Conservation (phyloP, 2,113 vertebrate species). For the Malurus cyaneus region DNA sequence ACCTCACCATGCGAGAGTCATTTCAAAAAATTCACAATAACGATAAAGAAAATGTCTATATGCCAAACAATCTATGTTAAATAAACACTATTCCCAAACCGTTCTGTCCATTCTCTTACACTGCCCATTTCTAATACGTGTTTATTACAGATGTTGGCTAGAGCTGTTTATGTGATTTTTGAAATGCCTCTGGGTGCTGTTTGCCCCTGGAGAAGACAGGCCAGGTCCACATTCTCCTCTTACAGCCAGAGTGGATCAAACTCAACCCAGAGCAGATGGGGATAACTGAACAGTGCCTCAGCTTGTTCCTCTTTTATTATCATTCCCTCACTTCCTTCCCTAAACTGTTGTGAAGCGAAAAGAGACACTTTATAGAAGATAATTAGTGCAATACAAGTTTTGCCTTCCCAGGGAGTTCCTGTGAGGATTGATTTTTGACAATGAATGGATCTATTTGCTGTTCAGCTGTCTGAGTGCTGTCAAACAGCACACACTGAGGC, state of each 20-base stretch:
- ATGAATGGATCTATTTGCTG: neutral
- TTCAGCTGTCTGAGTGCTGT: neutral
- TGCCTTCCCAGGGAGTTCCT: neutral
- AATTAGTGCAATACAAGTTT: neutral
- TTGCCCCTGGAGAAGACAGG: neutral
- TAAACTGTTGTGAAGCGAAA: neutral
- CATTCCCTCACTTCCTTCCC: neutral
- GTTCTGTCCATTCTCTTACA: too few relatives aligned
- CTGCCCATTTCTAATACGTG: too few relatives aligned
- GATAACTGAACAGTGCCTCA: neutral
- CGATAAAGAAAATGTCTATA: too few relatives aligned
- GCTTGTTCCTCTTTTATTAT: neutral
- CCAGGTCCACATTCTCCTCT: neutral
- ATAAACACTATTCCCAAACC: too few relatives aligned
- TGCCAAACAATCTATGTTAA: too few relatives aligned
- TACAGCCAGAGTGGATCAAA: neutral
- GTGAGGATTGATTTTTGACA: slow-evolving; percentile 12
- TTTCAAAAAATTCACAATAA: too few relatives aligned
- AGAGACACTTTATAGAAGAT: neutral
- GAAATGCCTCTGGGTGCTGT: neutral
- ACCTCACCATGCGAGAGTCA: too few relatives aligned
- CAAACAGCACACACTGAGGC: neutral
- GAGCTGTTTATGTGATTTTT: neutral
- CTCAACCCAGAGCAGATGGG: neutral
- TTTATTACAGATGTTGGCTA: neutral